Percentiles rank a stretch among this genome's conserved stretches.
phyloP scores from a whole-genome alignment of 2,113 vertebrate species.

The Petromus typicus region DNA sequence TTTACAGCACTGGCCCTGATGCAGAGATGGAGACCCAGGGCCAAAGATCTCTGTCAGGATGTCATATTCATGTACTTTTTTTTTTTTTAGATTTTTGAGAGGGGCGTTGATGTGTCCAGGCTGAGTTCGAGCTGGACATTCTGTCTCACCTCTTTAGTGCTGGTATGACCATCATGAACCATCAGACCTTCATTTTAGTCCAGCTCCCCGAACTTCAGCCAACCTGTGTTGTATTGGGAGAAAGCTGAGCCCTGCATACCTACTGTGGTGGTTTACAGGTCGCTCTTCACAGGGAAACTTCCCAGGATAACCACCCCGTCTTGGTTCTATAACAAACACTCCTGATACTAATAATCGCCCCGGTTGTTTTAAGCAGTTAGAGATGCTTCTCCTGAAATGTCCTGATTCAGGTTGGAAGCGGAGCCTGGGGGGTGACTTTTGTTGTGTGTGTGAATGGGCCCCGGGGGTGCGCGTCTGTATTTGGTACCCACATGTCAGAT shows the following conservation, averaged over 20 bases:
- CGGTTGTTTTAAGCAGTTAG: neutral
- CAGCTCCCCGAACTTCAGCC: neutral
- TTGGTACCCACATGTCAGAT: neutral
- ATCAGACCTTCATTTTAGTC: neutral
- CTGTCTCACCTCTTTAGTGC: neutral
- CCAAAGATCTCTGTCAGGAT: neutral
- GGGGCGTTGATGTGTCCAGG: neutral
- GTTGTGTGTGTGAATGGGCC: neutral
- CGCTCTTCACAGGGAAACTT: neutral
- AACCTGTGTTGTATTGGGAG: neutral
- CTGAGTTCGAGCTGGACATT: neutral
- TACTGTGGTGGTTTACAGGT: neutral
- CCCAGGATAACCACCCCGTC: neutral
- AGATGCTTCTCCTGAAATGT: constrained; percentile 9
- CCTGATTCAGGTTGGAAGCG: neutral
- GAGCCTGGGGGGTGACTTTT: neutral
- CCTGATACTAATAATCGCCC: neutral
- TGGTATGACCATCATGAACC: neutral
- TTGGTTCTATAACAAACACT: neutral
- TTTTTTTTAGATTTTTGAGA: neutral
- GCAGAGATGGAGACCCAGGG: accelerated
- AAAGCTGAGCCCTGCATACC: neutral
- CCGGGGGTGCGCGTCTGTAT: neutral
- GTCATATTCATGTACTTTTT: neutral
- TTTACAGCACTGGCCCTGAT: accelerated